Evolutionary conservation across 2,888 invertebrate genomes (phyloP).

Genomic region (Tolmerus cingulatus): DNA sequence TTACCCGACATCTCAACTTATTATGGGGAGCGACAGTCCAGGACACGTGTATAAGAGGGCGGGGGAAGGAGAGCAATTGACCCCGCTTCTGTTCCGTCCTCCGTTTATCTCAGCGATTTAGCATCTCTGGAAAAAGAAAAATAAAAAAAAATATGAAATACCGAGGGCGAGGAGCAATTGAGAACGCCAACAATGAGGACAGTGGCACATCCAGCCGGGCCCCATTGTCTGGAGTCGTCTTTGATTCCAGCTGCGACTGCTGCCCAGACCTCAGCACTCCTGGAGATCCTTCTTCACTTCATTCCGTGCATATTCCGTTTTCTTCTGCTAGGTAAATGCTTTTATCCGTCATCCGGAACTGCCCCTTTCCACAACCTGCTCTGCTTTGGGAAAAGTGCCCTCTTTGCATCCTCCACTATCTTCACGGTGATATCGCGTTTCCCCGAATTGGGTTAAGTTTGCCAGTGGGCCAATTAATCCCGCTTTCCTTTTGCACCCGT

Average conservation of each 20-base stretch:
- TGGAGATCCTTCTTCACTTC: background rate
- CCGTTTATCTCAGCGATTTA: background rate
- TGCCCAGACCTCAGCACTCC: background rate
- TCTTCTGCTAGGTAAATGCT: background rate
- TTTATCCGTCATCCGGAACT: background rate
- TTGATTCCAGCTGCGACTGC: background rate
- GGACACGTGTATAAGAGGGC: background rate
- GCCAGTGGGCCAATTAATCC: background rate
- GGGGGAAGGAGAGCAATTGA: background rate
- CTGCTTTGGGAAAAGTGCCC: background rate
- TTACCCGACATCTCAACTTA: background rate
- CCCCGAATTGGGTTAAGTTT: background rate
- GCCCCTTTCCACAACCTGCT: background rate
- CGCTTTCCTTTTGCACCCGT: background rate
- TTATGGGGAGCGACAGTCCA: background rate
- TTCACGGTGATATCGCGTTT: background rate
- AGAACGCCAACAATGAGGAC: background rate
- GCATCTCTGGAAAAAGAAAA: background rate
- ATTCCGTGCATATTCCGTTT: background rate
- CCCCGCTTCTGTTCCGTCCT: background rate
- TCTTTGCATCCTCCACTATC: background rate
- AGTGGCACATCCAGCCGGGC: background rate
- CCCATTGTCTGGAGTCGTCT: background rate
- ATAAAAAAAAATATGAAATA: background rate
- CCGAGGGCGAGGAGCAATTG: background rate